These are phyloP conservation scores for Heliconius erato DNA, from an alignment of 2,888 invertebrate species.

Conservation along the genomic window DNA sequence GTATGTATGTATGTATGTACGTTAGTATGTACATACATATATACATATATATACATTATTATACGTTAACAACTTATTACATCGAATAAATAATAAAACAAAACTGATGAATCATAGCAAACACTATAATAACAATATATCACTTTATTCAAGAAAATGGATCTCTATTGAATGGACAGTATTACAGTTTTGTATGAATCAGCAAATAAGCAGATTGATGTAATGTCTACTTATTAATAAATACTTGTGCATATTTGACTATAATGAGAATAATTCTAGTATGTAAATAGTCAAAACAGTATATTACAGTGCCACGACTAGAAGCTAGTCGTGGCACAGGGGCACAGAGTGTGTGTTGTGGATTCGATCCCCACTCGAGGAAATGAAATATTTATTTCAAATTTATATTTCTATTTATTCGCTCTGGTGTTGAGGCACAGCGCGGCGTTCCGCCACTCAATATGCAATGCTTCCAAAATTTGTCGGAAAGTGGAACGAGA, in stretches of 20 bases:
- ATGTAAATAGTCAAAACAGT: background rate
- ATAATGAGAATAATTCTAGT: background rate
- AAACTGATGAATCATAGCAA: constrained; percentile 4
- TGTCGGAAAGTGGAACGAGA: no score
- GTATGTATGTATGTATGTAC: background rate
- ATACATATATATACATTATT: background rate
- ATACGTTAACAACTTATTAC: background rate
- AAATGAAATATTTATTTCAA: no score
- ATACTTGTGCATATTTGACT: background rate
- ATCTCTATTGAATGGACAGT: background rate
- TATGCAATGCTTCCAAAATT: no score
- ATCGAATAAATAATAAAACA: background rate
- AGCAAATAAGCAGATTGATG: background rate
- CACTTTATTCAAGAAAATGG: constrained; percentile 17
- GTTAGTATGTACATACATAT: background rate
- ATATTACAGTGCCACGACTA: no score
- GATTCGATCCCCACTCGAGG: no score
- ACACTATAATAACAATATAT: background rate
- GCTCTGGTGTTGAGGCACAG: no score
- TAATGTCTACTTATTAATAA: background rate
- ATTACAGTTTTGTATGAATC: constrained; percentile 18
- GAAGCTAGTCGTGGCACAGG: no score
- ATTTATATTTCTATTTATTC: no score
- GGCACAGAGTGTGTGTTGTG: no score
- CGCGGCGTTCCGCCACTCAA: no score